Conservation (phyloP, 1,140 invertebrate species). For the Magallana angulata region DNA sequence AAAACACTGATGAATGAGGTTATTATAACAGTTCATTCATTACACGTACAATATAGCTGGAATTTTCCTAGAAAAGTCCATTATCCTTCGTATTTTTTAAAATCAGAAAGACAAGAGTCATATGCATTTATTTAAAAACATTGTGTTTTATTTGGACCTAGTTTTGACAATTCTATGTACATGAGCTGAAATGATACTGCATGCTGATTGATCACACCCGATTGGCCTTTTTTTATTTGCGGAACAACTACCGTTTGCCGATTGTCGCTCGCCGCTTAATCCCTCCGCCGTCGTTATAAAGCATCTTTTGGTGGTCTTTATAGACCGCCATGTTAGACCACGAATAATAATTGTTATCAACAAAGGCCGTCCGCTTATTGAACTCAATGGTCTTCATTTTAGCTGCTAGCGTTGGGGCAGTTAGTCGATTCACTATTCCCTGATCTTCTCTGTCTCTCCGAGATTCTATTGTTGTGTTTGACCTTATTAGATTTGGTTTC, state of each 20-base stretch:
- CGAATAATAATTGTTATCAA: slow-evolving; percentile 49
- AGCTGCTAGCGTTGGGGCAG: slow-evolving; percentile 43
- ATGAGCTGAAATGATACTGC: neutral
- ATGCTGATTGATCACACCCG: slow-evolving; percentile 16
- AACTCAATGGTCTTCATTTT: slow-evolving; percentile 48
- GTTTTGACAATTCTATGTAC: neutral
- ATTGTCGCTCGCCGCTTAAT: slow-evolving; percentile 28
- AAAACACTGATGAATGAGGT: too few relatives aligned
- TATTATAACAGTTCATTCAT: too few relatives aligned
- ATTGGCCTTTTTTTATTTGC: neutral
- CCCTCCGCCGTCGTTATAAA: slow-evolving; percentile 43
- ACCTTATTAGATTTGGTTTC: neutral
- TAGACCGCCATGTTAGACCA: slow-evolving; percentile 52
- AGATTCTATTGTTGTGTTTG: slow-evolving; percentile 1
- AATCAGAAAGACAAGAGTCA: too few relatives aligned
- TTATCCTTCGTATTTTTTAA: too few relatives aligned
- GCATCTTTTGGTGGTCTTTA: slow-evolving; percentile 46
- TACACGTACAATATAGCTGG: too few relatives aligned
- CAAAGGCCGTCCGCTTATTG: slow-evolving; percentile 24
- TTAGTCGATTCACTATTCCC: slow-evolving; percentile 39
- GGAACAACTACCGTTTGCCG: neutral
- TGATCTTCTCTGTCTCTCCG: neutral
- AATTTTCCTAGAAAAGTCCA: too few relatives aligned
- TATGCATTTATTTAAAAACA: too few relatives aligned
- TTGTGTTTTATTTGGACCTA: neutral